Evolutionary conservation across 2,113 vertebrate species (phyloP), one percentile per base, ranked within the genome.

Genomic region (Rhynchomys soricoides): DNA sequence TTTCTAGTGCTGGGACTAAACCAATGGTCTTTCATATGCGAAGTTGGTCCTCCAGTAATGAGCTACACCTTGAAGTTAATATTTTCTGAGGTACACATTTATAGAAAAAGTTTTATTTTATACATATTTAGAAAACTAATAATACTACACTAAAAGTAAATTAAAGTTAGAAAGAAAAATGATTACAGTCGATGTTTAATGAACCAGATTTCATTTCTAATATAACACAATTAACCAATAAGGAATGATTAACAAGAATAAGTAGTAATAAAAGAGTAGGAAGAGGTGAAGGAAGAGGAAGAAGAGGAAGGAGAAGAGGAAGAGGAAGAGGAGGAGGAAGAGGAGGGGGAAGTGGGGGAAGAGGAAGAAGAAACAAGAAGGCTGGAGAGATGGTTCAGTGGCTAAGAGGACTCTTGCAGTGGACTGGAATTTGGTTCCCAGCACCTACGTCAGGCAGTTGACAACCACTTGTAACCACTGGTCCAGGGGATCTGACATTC

Each of bases 31-130:
- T 78, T 50, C 40, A 43, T 16, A 4, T 79, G 26, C 45, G 37
- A 70, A 21, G 9, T 62, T 50, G 50, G 31, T 4, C 16, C 43
- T 66, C 59, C 45, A 43, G n/a, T 45, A 19, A 62, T 50, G 64
- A 70, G 85, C 62, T n/a, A 70, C 31, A 48, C 31, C 31, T 43
- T 48, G 43, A 37, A 73, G 68, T 43, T 43, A 87, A 70, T 50
- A 59, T 48, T 66, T n/a, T 73, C 86, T 73, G 68, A 29, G n/a
- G 17, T 71, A 16, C 37, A 71, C 31, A 71, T 71, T 71, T 71
- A 71, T 40, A 71, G 70, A 89, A 43, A 86, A 45, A 19, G 89
- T 70, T 75, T 91, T 59, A 31, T 59, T 89, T 62, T 95, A 24
- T 57, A 92, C 34, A 21, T 75, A 92, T 29, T 66, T 68, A 6